Evolutionary conservation across 1,140 invertebrate species (phyloP).

Genomic region (Musca vetustissima): DNA sequence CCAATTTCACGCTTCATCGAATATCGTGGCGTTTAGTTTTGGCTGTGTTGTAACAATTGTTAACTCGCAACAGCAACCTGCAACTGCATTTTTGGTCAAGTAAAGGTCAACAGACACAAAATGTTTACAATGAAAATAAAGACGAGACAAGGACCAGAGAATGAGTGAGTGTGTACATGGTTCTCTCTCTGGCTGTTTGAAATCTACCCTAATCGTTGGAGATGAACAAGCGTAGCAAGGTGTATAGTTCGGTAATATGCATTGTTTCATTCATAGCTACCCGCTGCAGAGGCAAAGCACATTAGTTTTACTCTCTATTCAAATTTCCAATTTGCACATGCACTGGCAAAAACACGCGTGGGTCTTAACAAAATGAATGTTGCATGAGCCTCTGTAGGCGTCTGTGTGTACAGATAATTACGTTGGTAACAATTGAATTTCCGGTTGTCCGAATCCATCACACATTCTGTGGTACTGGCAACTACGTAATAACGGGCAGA

Average conservation of each 20-base stretch:
- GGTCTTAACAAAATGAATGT: not conserved
- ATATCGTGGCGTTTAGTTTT: not conserved
- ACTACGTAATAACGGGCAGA: conserved; percentile 10
- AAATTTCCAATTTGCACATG: conserved; percentile 9
- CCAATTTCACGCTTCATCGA: conserved; percentile 20
- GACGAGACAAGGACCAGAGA: not conserved
- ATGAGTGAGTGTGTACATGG: not conserved
- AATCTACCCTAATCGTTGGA: not conserved
- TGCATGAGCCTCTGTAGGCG: no score
- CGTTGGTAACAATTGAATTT: conserved; percentile 15
- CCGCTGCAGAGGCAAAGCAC: not conserved
- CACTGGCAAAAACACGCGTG: not conserved
- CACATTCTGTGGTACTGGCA: not conserved
- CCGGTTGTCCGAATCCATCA: conserved; percentile 6
- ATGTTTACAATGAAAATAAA: not conserved
- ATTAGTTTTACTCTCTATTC: not conserved
- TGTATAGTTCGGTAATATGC: not conserved
- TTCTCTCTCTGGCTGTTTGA: not conserved
- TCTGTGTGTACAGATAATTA: not conserved
- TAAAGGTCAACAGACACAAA: conserved; percentile 9
- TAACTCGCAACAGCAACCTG: not conserved
- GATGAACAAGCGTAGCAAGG: not conserved
- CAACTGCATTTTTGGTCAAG: not conserved
- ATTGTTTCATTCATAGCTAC: no score
- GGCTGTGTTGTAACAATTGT: not conserved